Base-by-base conservation (phyloP, 2,888 invertebrate genomes). In the Coecobrya sp. region DNA sequence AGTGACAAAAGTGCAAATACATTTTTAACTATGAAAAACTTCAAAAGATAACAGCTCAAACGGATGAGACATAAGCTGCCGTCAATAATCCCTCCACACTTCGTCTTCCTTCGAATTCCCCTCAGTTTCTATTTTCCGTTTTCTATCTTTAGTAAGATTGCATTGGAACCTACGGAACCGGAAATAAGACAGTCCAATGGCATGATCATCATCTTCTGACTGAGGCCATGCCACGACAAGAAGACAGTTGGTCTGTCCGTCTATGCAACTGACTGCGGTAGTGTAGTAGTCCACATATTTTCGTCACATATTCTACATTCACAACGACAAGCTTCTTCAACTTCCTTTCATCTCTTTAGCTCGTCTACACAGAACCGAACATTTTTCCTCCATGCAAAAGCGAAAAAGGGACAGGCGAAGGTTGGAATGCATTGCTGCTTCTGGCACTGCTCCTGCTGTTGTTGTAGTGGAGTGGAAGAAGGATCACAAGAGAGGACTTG, bases 401-500 rank as follows among this genome's bases (percentile, higher is more conserved):
- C n/a, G 59, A 84, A 42, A n/a, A 62, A 42, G 19, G 84, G 45
- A 62, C 76, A 76, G 11, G 10, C 25, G 45, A 49, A 49, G 76
- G 49, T 45, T 76, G 76, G 76, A 49, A 52, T 76, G 76, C 27
- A 52, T 49, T 76, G 45, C 49, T 76, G 49, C 76, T 76, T 22
- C 11, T 45, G 42, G 42, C 19, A 73, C 19, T 73, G 16, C 76
- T 73, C 0, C 25, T 25, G 2, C 49, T 76, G 49, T 0, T 27
- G 19, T 19, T 68, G 73, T 49, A 13, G n/a, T 10, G 45, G 10
- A 49, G 25, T 45, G 76, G 36, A 73, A 70, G 52, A 52, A 86
- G 76, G 76, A 76, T 49, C 76, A 76, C 76, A 49, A 49, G 52
- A 70, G 49, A 45, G 52, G 70, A 86, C 86, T 86, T 36, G 73